These are phyloP conservation scores for Hozukius guyotensis DNA, from an alignment of 2,797 vertebrate genomes.

Conservation along the genomic window DNA sequence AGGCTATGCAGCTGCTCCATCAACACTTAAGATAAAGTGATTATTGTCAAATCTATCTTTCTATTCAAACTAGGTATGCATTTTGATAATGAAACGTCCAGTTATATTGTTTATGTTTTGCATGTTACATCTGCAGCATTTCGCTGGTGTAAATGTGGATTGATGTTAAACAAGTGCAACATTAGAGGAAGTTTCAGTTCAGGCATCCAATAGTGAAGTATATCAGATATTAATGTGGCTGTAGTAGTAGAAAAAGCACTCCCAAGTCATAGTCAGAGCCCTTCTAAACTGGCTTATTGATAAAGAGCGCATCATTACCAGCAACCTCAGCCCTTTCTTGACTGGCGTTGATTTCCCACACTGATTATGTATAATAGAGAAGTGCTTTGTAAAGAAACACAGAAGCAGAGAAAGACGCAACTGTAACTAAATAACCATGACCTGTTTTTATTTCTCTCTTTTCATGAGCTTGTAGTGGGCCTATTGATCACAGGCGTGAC, in stretches of 20 bases:
- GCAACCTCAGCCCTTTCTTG: background rate
- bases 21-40: too few relatives aligned
- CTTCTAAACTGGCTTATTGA: background rate
- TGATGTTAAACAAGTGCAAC: background rate
- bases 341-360: conserved; percentile 45
- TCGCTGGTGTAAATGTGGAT: background rate
- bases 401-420: conserved; percentile 1
- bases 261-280: background rate
- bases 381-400: conserved; percentile 1
- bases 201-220: background rate
- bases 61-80: background rate
- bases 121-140: background rate
- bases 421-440: conserved; percentile 59
- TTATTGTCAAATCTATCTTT: background rate
- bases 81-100: background rate
- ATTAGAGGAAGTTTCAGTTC: background rate
- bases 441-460: conserved; percentile 49
- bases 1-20: too few relatives aligned
- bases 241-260: too few relatives aligned
- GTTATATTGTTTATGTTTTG: background rate
- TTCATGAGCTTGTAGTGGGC: background rate
- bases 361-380: conserved; percentile 47
- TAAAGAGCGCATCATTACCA: background rate
- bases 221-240: background rate
- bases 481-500: conserved; percentile 21